A percentile compares a stretch with the other conserved stretches of the same genome.
Conservation (phyloP, 1,140 invertebrate species). For the Cyphomyrmex costatus region DNA sequence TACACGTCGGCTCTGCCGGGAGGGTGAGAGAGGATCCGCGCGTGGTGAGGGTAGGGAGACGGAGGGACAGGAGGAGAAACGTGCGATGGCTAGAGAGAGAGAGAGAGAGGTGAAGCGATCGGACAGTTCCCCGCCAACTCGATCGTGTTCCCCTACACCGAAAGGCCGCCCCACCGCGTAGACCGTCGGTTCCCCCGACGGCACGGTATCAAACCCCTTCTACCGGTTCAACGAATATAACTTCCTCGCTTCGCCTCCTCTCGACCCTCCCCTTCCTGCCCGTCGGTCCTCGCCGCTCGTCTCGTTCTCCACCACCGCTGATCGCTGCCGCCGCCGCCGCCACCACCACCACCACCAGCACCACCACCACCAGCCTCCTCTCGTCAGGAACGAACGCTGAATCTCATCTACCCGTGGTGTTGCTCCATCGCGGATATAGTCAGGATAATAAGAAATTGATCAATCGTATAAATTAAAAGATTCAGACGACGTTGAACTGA, state of each 20-base stretch:
- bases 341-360: slow-evolving; percentile 19
- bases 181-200: slow-evolving; percentile 7
- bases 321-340: slow-evolving; percentile 60
- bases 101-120: slow-evolving; percentile 64
- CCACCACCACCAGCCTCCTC: slow-evolving; percentile 40
- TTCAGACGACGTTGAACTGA: neutral
- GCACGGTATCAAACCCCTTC: slow-evolving; percentile 72
- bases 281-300: slow-evolving; percentile 50
- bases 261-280: slow-evolving; percentile 60
- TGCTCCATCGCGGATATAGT: neutral
- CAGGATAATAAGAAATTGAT: too few relatives aligned
- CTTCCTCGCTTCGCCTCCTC: slow-evolving; percentile 66
- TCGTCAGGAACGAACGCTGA: slow-evolving; percentile 63
- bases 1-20: slow-evolving; percentile 65
- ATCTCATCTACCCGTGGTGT: slow-evolving; percentile 49
- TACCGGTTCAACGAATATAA: slow-evolving; percentile 71
- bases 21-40: slow-evolving; percentile 56
- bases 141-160: slow-evolving; percentile 63
- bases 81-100: neutral
- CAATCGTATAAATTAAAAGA: neutral
- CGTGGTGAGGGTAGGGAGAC: slow-evolving; percentile 41
- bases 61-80: slow-evolving; percentile 25
- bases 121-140: slow-evolving; percentile 73
- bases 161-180: slow-evolving; percentile 62
- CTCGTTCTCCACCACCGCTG: slow-evolving; percentile 52